Evolutionary conservation across 2,888 invertebrate genomes (phyloP).

Genomic region (Hirtodrosophila histrioides): DNA sequence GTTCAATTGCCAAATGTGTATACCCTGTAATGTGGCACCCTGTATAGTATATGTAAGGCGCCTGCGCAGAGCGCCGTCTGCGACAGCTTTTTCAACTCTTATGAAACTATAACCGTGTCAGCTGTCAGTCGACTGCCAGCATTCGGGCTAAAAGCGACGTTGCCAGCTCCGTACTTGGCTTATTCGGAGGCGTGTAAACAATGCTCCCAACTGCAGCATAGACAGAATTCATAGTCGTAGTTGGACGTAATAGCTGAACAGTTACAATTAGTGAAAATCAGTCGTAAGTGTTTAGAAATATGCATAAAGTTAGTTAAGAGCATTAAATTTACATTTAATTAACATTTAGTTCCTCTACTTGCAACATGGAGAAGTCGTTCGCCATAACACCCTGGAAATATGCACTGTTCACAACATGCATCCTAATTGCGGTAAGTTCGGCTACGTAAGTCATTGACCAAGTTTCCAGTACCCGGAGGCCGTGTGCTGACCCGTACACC

Average conservation of each 20-base stretch:
- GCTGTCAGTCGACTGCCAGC: slow-evolving; percentile 48
- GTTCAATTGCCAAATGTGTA: slow-evolving; percentile 3
- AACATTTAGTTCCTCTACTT: slow-evolving; percentile 18
- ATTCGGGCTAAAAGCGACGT: slow-evolving; percentile 35
- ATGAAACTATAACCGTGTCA: slow-evolving; percentile 26
- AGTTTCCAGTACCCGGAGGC: not conserved
- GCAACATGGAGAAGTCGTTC: slow-evolving; percentile 77
- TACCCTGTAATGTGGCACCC: slow-evolving; percentile 23
- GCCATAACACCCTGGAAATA: slow-evolving; percentile 80
- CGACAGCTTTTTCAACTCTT: slow-evolving; percentile 12
- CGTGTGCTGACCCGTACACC: slow-evolving; percentile 21
- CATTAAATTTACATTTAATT: too few relatives aligned
- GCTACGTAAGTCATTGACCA: slow-evolving; percentile 24
- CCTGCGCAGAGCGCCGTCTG: slow-evolving; percentile 32
- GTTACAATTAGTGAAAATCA: slow-evolving; percentile 25
- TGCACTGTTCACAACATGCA: slow-evolving; percentile 71
- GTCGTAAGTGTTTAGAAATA: slow-evolving; percentile 28
- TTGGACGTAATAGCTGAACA: slow-evolving; percentile 10
- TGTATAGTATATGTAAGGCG: slow-evolving; percentile 33
- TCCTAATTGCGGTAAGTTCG: slow-evolving; percentile 78
- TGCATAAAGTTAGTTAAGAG: too few relatives aligned
- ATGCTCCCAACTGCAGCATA: slow-evolving; percentile 32
- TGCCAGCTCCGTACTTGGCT: slow-evolving; percentile 20
- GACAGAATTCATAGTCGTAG: slow-evolving; percentile 30
- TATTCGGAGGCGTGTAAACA: slow-evolving; percentile 46